Evolutionary conservation across 2,113 vertebrate species (phyloP).

Genomic region (Nanorana parkeri): DNA sequence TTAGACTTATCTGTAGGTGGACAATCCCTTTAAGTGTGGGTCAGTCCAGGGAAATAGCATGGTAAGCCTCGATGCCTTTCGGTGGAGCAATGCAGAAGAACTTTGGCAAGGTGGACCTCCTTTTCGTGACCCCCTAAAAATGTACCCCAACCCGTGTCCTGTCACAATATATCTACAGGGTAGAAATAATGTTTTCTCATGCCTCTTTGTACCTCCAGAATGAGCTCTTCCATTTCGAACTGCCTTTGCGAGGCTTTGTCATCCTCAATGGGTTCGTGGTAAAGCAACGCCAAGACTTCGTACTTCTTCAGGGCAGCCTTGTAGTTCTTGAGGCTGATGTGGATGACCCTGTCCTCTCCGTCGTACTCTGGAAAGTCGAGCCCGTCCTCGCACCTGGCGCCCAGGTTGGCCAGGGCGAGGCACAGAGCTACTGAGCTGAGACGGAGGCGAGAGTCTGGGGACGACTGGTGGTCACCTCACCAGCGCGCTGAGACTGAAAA

Average conservation of each 20-base stretch:
- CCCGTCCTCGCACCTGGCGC: slow-evolving; percentile 76
- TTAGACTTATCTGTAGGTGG: background rate
- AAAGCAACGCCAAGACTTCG: slow-evolving; percentile 89
- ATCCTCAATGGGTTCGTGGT: slow-evolving; percentile 80
- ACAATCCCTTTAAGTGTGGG: background rate
- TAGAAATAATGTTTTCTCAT: background rate
- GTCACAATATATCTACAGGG: background rate
- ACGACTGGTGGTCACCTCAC: slow-evolving; percentile 36
- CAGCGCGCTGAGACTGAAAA: slow-evolving; percentile 57
- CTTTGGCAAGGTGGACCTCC: background rate
- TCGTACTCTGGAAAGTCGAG: slow-evolving; percentile 88
- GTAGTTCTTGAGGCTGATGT: slow-evolving; percentile 85
- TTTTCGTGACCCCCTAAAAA: slow-evolving; percentile 18
- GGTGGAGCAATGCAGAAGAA: background rate
- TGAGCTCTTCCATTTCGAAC: slow-evolving; percentile 87
- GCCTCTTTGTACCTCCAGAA: slow-evolving; percentile 81
- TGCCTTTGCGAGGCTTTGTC: slow-evolving; percentile 82
- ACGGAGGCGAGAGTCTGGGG: slow-evolving; percentile 49
- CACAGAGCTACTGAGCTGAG: slow-evolving; percentile 53
- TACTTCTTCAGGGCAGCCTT: slow-evolving; percentile 88
- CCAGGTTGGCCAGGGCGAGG: slow-evolving; percentile 65
- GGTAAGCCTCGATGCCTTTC: slow-evolving; percentile 7
- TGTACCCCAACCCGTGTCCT: background rate
- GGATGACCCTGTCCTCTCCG: slow-evolving; percentile 84
- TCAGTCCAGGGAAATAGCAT: background rate